Evolutionary conservation across 2,888 invertebrate species (phyloP), one percentile per base, ranked within the genome.

Genomic region (Cerastoderma edule): DNA sequence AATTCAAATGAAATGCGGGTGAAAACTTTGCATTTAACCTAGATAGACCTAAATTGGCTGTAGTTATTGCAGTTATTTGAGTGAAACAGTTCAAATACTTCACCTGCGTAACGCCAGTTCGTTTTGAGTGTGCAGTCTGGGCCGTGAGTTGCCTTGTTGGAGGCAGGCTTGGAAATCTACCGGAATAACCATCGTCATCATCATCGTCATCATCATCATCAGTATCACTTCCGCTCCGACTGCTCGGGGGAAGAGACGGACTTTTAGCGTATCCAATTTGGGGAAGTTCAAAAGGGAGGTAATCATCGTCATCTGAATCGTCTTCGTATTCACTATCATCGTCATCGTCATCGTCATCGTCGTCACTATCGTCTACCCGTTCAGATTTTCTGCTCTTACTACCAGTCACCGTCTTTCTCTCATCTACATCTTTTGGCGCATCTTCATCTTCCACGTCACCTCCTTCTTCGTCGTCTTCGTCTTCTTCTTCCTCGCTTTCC

Each of bases 161-260:
- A 16, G 78, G 78, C n/a, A 76, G 46, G 35, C 54, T 35, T 5
- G 78, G 78, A 16, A 76, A 30, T 28, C 39, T 60, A 16, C 22
- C 60, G 27, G 35, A 60, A 19, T 39, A 16, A 27, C 39, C 60
- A n/a, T 56, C 32, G n/a, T 60, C 60, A 35, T 60, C 60, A 30
- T 60, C 60, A 35, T 60, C 35, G 16, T 60, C 60, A 24, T 60
- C 60, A 39, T 60, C 60, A 39, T 60, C 30, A 63, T 68, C 48
- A 46, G 10, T 19, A 32, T 71, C 48, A 57, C 80, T 71, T 50
- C 70, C 70, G 32, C 80, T 76, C 56, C 72, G 71, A 60, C 76
- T 76, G 44, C 80, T 80, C 8, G 76, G 68, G n/a, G 80, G 80
- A 16, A 74, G 66, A 1, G 80, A 80, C 1, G 80, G 80, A 1